A percentile compares a stretch with the other conserved stretches of the same genome.
These are phyloP conservation scores for Xylota segnis DNA, from an alignment of 2,888 invertebrate genomes.

Conservation along the genomic window DNA sequence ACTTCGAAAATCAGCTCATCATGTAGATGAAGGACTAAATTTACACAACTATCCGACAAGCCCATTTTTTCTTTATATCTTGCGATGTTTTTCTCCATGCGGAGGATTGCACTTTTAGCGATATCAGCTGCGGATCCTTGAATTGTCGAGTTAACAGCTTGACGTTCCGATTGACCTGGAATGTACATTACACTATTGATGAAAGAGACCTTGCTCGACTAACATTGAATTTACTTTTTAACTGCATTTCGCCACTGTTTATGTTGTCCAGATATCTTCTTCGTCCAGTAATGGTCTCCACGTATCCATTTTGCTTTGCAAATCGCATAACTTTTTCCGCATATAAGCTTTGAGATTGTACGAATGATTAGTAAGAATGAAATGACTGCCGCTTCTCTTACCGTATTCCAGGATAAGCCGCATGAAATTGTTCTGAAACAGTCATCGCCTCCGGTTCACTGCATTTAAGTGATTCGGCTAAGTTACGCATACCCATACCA, in stretches of 20 bases:
- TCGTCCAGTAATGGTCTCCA: constrained; percentile 93
- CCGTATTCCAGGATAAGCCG: constrained; percentile 89
- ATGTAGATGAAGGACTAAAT: constrained; percentile 95
- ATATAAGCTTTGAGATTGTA: constrained; percentile 78
- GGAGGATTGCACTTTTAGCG: constrained; percentile 95
- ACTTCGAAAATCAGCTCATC: constrained; percentile 98
- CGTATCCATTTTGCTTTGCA: constrained; percentile 90
- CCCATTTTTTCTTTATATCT: constrained; percentile 82
- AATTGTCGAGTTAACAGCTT: constrained; percentile 97
- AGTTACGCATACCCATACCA: constrained; percentile 95
- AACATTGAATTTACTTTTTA: constrained; percentile 86
- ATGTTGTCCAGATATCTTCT: constrained; percentile 92
- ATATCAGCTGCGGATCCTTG: constrained; percentile 99
- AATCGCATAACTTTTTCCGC: constrained; percentile 85
- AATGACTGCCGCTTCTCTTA: constrained; percentile 85
- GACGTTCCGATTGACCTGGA: constrained; percentile 94
- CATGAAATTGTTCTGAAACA: constrained; percentile 93
- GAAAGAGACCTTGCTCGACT: too few relatives aligned
- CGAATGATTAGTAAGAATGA: constrained; percentile 79
- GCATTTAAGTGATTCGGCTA: constrained; percentile 92
- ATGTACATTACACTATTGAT: background rate
- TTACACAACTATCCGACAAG: constrained; percentile 84
- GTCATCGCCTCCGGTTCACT: constrained; percentile 91
- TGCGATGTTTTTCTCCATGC: constrained; percentile 87
- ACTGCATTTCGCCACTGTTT: constrained; percentile 86